Evolutionary conservation across 1,140 invertebrate genomes (phyloP), one percentile per base, ranked within the genome.

Genomic region (Lithobius niger): DNA sequence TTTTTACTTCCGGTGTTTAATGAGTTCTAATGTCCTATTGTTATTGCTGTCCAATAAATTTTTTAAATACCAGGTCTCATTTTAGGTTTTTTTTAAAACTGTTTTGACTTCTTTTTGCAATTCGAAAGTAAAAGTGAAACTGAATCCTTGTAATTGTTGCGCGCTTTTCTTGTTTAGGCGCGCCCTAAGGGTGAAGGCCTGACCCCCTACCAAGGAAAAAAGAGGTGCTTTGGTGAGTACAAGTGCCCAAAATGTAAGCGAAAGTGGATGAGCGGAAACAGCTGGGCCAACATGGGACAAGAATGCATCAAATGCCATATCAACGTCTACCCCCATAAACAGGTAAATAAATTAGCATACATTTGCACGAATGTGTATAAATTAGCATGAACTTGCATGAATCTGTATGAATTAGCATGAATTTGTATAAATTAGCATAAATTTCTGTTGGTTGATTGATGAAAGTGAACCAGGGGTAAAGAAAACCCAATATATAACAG

Each of bases 221-320:
- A 94, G 68, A 72, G 89, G 24, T 94, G 89, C 71, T 93, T 92
- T 67, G 91, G 91, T 2, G 88, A 94, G 66, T 96, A 88, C 74
- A 88, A 89, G 69, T 94, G 90, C 67, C 82, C 87, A 1, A 91
- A 92, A 67, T 95, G 91, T 71, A 93, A 93, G 66, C 77, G 90
- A 61, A 93, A 91, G 67, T 96, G 91, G 91, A 93, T 91, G 84
- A 87, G 83, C 52, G 88, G 88, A 13, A 95, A 94, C 71, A 90
- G 86, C 49, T 93, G 89, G 84, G 87, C 91, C 13, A 95, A 96
- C 72, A 89, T 86, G 77, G 87, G 88, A 1, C 91, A 96, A 68
- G 83, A 90, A 67, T 95, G 91, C 66, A 93, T 90, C 58, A 94
- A 94, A 65, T 96, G 91, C 65, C 81, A 87, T 55, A 86, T 94